phyloP scores from a whole-genome alignment of 2,113 vertebrate genomes.

The Silurus meridionalis region DNA sequence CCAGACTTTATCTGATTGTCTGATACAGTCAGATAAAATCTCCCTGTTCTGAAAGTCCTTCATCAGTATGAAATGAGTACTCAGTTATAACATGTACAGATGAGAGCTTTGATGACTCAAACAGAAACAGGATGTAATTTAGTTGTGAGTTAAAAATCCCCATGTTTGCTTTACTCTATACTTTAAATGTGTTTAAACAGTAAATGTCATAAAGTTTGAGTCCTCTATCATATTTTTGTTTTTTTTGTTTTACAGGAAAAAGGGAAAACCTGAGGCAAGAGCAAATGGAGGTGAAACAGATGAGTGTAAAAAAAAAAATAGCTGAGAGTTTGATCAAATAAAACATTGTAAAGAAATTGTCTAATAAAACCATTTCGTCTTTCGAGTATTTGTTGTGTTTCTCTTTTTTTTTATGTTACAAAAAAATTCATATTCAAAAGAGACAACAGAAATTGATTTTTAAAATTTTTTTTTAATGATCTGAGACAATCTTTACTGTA shows the following conservation, averaged over 20 bases:
- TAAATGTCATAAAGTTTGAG: not conserved
- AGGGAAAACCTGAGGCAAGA: slow-evolving; percentile 1
- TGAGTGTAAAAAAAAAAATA: not conserved
- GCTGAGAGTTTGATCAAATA: not conserved
- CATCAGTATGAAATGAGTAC: no score
- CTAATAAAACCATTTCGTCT: slow-evolving; percentile 23
- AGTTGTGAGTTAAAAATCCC: no score
- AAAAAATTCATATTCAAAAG: not conserved
- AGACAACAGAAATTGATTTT: not conserved
- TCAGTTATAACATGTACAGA: no score
- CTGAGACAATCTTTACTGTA: not conserved
- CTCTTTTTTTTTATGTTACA: not conserved
- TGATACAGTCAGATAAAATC: no score
- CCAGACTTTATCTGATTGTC: no score
- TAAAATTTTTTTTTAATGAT: not conserved
- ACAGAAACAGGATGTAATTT: no score
- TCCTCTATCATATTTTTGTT: not conserved
- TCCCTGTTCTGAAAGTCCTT: no score
- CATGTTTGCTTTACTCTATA: not conserved
- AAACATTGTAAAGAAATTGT: not conserved
- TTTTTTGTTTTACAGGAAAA: slow-evolving; percentile 30
- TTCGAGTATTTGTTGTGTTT: not conserved
- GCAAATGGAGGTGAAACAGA: not conserved
- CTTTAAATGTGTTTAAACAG: not conserved
- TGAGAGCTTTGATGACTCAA: no score